Evolutionary conservation across 2,888 invertebrate genomes (phyloP).

Genomic region (Chrysotoxum bicinctum): DNA sequence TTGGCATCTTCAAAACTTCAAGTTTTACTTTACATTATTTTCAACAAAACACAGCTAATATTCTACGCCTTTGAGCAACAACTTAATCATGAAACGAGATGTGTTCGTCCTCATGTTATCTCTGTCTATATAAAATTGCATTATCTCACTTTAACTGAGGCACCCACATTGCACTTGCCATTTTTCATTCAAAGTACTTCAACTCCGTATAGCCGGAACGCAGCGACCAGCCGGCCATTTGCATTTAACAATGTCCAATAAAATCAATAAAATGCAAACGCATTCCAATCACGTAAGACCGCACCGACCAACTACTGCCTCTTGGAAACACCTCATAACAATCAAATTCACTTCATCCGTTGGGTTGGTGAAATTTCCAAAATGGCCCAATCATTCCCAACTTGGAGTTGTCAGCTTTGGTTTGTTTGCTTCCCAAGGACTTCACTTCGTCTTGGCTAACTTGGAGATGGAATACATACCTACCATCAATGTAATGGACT

Average conservation of each 20-base stretch:
- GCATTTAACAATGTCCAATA: slow-evolving; percentile 10
- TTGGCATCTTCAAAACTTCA: too few species aligned
- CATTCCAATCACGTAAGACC: slow-evolving; percentile 61
- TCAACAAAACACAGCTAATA: too few species aligned
- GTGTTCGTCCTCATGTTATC: not conserved
- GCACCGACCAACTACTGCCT: slow-evolving; percentile 2
- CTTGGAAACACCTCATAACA: slow-evolving; percentile 66
- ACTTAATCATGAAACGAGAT: too few species aligned
- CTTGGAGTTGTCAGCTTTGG: slow-evolving; percentile 40
- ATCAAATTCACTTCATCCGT: slow-evolving; percentile 62
- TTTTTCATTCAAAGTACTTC: not conserved
- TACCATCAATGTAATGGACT: slow-evolving; percentile 56
- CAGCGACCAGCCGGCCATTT: not conserved
- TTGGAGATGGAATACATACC: slow-evolving; percentile 27
- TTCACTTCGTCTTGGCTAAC: not conserved
- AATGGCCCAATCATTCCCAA: slow-evolving; percentile 48
- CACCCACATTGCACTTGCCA: slow-evolving; percentile 4
- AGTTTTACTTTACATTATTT: too few species aligned
- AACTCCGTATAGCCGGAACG: not conserved
- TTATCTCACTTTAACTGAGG: not conserved
- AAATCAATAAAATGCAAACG: slow-evolving; percentile 31
- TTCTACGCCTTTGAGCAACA: too few species aligned
- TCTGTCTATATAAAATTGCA: not conserved
- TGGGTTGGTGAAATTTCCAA: slow-evolving; percentile 26
- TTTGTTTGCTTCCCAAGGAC: slow-evolving; percentile 17